Evolutionary conservation across 2,797 vertebrate genomes (phyloP), one percentile per base, ranked within the genome.

Genomic region (Cercopithecus mitis): DNA sequence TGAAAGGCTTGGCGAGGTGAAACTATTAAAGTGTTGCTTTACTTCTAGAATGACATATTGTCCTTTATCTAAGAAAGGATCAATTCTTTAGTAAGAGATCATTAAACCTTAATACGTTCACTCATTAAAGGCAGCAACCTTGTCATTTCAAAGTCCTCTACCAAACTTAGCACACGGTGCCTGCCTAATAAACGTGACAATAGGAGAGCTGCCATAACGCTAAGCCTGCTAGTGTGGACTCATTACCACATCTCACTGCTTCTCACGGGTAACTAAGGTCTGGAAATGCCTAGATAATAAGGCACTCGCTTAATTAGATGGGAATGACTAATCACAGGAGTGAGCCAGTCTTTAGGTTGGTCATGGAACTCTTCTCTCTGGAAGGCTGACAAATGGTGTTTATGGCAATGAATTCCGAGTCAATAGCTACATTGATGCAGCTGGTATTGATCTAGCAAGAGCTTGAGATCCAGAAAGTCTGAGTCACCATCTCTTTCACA

Each of bases 341-440:
- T 1, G 25, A 94, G 80, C 57, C 24, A 33, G 41, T 45, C 33
- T 88, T 90, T 58, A 90, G 80, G 61, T 14, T 81, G 50, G 52
- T 43, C 55, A 73, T 88, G 84, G 75, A 50, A 52, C 79, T 79
- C 1, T 83, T 96, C 86, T 92, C 0, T 90, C 93, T 93, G 84
- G 84, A 97, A 98, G 97, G 95, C 97, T 98, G 98, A 98, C 95
- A 98, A 98, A 98, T 27, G 47, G 47, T 85, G 84, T 76, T 98
- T 90, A 95, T 93, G 97, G 97, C 97, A 91, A 92, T 96, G 97
- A 98, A 98, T 97, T 96, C 43, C 0, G 0, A 97, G 92, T 98
- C 97, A 50, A 98, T 98, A 98, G 97, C 20, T 20, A 25, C 91
- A 93, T 77, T 55, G 80, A 90, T 95, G 92, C 87, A 88, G 95